Base-by-base conservation (phyloP, 2,797 vertebrate genomes). In the Myotis vivesi region DNA sequence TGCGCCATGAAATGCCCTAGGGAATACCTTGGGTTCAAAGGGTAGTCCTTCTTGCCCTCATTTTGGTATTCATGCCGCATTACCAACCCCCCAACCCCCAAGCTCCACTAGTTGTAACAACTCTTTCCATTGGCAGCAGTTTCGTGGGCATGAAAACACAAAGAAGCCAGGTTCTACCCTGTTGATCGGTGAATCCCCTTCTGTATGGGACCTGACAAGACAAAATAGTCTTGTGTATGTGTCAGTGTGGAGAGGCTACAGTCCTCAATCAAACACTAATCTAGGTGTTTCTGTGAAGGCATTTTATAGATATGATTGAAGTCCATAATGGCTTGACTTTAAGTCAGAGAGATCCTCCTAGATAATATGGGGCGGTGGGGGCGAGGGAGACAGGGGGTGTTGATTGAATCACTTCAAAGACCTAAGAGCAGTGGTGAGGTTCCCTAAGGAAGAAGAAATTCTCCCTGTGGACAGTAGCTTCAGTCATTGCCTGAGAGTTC, bases 331-430 rank as follows among this genome's bases (percentile, higher is more conserved):
- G 13, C 59, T 62, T 30, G 12, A 28, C 28, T 62, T 62, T 30
- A 62, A 30, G 59, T 30, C 7, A 62, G 59, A 30, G 28, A 62
- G 59, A 62, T 30, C 59, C 28, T 30, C 28, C 59, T 62, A 62
- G 57, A 15, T 62, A 62, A 62, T 62, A 28, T 6, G 25, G 5
- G 11, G 23, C 41, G 41, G 41, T 0, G 5, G 11, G 57, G 25
- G 3, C 1, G 53, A 3, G 53, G 3, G 1, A 0, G 25, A n/a
- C n/a, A 11, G 13, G 28, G 59, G 12, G 5, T 6, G 28, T 15
- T 62, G 8, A 20, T 11, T 44, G 5, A 85, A 25, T 49, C 36
- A 57, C 7, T 20, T n/a, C 4, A 30, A 68, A 76, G 19, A 0
- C 1, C 38, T 90, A 30, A 30, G 13, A 90, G 46, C 8, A 59